phyloP scores from a whole-genome alignment of 2,113 vertebrate genomes.

The Edolisoma coerulescens region DNA sequence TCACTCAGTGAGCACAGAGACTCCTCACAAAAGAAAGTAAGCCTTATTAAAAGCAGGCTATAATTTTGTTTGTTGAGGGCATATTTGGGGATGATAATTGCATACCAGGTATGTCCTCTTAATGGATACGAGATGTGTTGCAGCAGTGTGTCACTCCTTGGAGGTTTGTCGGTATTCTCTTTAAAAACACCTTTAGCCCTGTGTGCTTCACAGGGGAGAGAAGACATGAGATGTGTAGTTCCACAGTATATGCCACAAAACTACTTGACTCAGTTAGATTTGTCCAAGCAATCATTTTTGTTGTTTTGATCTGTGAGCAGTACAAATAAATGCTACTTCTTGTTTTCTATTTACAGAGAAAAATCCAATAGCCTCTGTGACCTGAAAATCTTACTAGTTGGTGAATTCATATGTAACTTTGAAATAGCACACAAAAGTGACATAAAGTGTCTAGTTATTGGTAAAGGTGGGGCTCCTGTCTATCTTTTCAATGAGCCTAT shows the following conservation, averaged over 20 bases:
- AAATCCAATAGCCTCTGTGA: not conserved
- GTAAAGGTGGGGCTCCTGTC: not conserved
- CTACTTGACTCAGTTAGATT: not conserved
- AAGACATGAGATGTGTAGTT: not conserved
- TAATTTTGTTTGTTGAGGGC: not conserved
- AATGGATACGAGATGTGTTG: not conserved
- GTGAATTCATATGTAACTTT: not conserved
- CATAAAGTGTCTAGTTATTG: not conserved
- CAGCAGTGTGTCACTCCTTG: not conserved
- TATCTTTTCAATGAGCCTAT: not conserved
- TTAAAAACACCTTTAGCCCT: not conserved
- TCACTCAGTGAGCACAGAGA: conserved; percentile 97
- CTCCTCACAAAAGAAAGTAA: conserved; percentile 88
- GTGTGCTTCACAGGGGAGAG: not conserved
- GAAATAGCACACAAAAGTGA: not conserved
- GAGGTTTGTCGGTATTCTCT: not conserved
- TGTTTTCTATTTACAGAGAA: not conserved
- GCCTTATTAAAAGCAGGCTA: conserved; percentile 48
- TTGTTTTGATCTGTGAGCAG: not conserved
- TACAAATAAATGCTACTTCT: not conserved
- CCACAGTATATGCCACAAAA: not conserved
- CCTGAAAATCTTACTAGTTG: not conserved
- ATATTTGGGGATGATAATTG: not conserved
- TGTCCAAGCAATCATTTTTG: not conserved
- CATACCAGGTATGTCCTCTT: not conserved